These are phyloP conservation scores for Oeneis ivallda DNA, from an alignment of 2,888 invertebrate species.

Conservation along the genomic window DNA sequence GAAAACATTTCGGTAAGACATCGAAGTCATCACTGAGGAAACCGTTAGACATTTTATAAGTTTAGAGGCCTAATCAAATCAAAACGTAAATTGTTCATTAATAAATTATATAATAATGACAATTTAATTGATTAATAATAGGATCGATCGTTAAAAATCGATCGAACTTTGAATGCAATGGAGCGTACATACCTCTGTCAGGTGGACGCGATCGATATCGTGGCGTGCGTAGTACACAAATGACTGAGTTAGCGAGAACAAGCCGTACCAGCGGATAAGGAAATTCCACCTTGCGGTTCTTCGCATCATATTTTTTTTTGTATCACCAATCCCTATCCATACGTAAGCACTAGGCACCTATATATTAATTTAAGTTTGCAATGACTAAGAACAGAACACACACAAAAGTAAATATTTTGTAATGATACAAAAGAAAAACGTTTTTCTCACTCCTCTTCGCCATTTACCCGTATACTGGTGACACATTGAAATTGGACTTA, in stretches of 20 bases:
- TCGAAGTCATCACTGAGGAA: conserved; percentile 35
- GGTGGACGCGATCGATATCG: conserved; percentile 51
- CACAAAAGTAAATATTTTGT: conserved; percentile 25
- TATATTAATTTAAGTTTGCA: conserved; percentile 29
- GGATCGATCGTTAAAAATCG: conserved; percentile 54
- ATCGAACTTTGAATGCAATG: conserved; percentile 49
- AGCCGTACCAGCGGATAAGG: conserved; percentile 45
- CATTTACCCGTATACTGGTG: conserved; percentile 39
- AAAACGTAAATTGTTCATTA: conserved; percentile 25
- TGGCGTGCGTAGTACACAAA: conserved; percentile 55
- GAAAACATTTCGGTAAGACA: conserved; percentile 23
- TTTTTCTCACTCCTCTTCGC: conserved; percentile 38
- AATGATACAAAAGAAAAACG: conserved; percentile 29
- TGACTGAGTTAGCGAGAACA: conserved; percentile 52
- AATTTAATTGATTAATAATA: conserved; percentile 36
- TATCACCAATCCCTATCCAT: conserved; percentile 37
- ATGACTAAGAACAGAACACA: conserved; percentile 23
- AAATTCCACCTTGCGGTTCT: conserved; percentile 53
- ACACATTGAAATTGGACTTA: conserved; percentile 44
- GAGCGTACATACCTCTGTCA: conserved; percentile 56
- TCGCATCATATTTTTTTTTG: conserved; percentile 48
- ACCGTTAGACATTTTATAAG: neutral
- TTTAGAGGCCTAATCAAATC: conserved; percentile 9
- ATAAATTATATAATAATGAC: conserved; percentile 31
- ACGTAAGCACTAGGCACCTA: conserved; percentile 15